Evolutionary conservation across 1,140 invertebrate genomes (phyloP).

Genomic region (Pseudoatta argentina): DNA sequence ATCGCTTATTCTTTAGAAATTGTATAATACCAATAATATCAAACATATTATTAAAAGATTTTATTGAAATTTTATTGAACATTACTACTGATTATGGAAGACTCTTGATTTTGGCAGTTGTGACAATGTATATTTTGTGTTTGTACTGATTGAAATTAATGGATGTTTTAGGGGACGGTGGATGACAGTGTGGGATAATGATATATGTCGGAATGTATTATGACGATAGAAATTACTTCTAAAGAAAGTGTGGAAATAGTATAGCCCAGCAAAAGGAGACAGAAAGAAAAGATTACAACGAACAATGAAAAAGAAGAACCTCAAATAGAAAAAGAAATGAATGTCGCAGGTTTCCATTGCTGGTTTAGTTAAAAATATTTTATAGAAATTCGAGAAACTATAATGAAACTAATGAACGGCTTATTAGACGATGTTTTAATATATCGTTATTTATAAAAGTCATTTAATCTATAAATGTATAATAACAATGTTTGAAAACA

Average conservation of each 20-base stretch:
- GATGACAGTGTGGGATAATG: slow-evolving; percentile 5
- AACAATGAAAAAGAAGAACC: background rate
- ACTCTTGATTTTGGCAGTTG: slow-evolving; percentile 1
- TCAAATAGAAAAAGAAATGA: background rate
- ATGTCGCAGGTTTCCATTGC: slow-evolving; percentile 62
- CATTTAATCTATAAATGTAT: background rate
- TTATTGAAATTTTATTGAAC: background rate
- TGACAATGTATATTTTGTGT: background rate
- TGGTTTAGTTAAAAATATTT: slow-evolving; percentile 69
- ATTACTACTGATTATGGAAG: background rate
- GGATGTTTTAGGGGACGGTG: slow-evolving; percentile 40
- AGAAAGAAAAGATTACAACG: background rate
- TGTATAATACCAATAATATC: background rate
- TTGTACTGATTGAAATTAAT: slow-evolving; percentile 49
- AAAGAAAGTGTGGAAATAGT: background rate
- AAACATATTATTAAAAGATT: background rate
- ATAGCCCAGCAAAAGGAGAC: background rate
- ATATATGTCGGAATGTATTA: slow-evolving; percentile 1
- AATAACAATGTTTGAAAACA: background rate
- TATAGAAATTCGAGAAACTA: slow-evolving; percentile 46
- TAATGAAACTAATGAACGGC: background rate
- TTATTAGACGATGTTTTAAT: slow-evolving; percentile 3
- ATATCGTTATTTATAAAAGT: background rate
- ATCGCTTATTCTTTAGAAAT: slow-evolving; percentile 19
- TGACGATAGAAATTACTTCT: background rate